These are phyloP conservation scores for Trimorus sp. DNA, from an alignment of 2,888 invertebrate species.

Conservation along the genomic window DNA sequence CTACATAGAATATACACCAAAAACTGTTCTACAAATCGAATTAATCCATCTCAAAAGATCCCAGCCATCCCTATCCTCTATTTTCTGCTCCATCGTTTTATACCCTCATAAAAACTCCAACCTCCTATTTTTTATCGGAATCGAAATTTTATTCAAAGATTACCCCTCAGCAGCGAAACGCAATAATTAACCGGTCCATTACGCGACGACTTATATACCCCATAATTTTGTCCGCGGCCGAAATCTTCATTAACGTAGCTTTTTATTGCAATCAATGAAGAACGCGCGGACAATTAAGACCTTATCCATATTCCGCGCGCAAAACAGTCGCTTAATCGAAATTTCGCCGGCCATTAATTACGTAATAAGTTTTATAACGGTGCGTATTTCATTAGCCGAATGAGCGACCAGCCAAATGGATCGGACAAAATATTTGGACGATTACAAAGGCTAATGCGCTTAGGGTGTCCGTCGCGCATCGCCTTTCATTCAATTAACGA, in stretches of 20 bases:
- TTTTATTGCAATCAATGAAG: conserved; percentile 35
- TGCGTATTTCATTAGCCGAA: conserved; percentile 8
- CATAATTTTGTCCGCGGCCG: conserved; percentile 3
- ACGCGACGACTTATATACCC: neutral
- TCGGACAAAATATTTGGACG: conserved; percentile 4
- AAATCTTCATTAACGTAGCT: conserved; percentile 16
- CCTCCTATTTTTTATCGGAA: too few relatives aligned
- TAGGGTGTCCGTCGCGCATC: conserved; percentile 12
- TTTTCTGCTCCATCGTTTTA: too few relatives aligned
- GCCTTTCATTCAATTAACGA: conserved; percentile 40
- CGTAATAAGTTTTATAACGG: conserved; percentile 31
- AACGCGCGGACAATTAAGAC: conserved; percentile 26
- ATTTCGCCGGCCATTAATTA: conserved; percentile 33
- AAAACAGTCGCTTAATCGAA: conserved; percentile 35
- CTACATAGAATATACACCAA: too few relatives aligned
- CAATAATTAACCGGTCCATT: neutral
- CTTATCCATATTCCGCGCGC: conserved; percentile 32
- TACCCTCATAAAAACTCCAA: too few relatives aligned
- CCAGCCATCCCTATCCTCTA: too few relatives aligned
- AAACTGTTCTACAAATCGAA: too few relatives aligned
- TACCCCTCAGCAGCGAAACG: too few relatives aligned
- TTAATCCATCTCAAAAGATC: too few relatives aligned
- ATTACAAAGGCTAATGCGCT: conserved; percentile 8
- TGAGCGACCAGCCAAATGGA: conserved; percentile 1
- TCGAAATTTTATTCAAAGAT: too few relatives aligned